A percentile compares a stretch with the other conserved stretches of the same genome.
Conservation (phyloP, 2,797 vertebrate species). For the Atherinosoma microstoma region DNA sequence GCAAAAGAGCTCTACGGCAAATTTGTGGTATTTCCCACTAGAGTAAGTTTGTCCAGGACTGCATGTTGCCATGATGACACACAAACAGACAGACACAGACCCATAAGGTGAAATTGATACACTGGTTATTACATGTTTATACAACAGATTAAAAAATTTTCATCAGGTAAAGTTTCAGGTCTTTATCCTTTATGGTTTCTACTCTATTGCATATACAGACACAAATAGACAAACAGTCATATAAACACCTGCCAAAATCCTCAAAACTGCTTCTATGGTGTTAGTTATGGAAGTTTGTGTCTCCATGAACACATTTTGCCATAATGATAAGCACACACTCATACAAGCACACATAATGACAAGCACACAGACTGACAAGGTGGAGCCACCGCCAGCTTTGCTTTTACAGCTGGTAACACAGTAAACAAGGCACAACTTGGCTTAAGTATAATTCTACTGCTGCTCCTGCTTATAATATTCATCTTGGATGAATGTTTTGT, state of each 20-base stretch:
- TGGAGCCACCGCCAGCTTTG: neutral
- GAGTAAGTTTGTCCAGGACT: neutral
- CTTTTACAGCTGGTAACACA: neutral
- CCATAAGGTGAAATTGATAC: neutral
- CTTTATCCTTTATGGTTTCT: neutral
- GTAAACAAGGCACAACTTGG: neutral
- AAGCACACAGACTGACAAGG: neutral
- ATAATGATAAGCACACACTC: neutral
- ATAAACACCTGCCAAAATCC: slow-evolving; percentile 1
- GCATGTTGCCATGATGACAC: neutral
- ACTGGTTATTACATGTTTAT: neutral
- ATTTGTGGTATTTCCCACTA: neutral
- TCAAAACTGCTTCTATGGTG: neutral
- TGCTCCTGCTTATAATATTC: slow-evolving; percentile 39
- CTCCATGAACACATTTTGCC: slow-evolving; percentile 3
- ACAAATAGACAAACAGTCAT: neutral
- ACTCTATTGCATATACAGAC: neutral
- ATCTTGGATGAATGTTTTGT: slow-evolving; percentile 46
- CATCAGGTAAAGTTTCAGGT: neutral
- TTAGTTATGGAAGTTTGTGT: neutral
- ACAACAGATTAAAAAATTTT: neutral
- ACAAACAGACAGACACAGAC: neutral
- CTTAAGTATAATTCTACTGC: neutral
- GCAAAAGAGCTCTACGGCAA: neutral
- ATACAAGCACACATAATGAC: neutral